Evolutionary conservation across 2,888 invertebrate species (phyloP).

Genomic region (Lottia gigantea): DNA sequence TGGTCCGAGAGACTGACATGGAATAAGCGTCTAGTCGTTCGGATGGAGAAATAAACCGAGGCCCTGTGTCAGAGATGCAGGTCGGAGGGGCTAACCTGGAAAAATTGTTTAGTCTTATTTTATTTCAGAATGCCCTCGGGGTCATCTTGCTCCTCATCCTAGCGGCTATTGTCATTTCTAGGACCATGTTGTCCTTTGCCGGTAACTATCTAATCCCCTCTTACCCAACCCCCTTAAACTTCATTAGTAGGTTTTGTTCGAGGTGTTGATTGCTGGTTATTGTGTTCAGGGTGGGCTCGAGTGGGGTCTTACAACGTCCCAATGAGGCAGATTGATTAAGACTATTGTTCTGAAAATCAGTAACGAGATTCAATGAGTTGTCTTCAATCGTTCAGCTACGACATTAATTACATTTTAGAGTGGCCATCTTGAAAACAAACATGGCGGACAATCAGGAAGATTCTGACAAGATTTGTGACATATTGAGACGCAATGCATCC

Average conservation of each 20-base stretch:
- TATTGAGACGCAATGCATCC: no score
- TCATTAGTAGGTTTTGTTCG: neutral
- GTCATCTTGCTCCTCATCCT: neutral
- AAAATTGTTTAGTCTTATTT: no score
- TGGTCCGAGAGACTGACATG: no score
- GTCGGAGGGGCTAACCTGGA: no score
- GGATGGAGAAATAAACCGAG: no score
- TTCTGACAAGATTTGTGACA: neutral
- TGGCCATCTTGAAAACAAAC: slow-evolving; percentile 1
- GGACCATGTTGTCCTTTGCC: slow-evolving; percentile 1
- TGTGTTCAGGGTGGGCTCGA: neutral
- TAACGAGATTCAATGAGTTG: slow-evolving; percentile 1
- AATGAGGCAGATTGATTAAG: neutral
- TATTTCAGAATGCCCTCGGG: no score
- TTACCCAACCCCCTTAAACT: neutral
- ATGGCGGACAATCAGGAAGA: neutral
- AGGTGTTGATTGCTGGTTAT: slow-evolving; percentile 5
- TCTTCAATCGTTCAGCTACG: neutral
- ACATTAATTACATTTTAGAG: neutral
- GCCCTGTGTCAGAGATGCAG: no score
- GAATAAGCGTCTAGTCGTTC: no score
- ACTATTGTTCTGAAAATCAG: neutral
- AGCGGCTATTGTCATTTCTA: neutral
- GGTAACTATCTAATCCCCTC: neutral
- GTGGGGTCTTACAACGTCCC: neutral